A percentile compares a stretch with the other conserved stretches of the same genome.
Conservation (phyloP, 2,888 invertebrate genomes). For the Cheilosia scutellata region DNA sequence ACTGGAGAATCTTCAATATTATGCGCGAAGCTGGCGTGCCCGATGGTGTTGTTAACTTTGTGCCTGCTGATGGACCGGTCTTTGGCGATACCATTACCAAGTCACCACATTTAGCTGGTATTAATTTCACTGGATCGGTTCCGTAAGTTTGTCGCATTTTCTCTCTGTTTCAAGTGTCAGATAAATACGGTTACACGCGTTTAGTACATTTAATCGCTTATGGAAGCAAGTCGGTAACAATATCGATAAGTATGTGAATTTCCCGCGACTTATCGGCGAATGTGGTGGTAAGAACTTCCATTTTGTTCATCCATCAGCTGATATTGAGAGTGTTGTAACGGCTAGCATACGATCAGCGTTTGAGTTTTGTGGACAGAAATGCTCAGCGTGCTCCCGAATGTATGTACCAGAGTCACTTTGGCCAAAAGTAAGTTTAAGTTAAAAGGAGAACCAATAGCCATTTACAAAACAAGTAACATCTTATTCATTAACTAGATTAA, state of each 20-base stretch:
- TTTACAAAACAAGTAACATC: neutral
- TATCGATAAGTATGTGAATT: constrained; percentile 92
- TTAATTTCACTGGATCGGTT: constrained; percentile 99
- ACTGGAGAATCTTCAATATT: constrained; percentile 96
- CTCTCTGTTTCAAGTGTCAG: constrained; percentile 9
- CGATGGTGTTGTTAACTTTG: constrained; percentile 97
- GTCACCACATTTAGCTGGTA: constrained; percentile 94
- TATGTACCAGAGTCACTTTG: constrained; percentile 97
- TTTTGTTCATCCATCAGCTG: constrained; percentile 96
- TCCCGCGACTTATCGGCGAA: constrained; percentile 97
- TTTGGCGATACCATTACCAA: constrained; percentile 96
- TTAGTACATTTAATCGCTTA: constrained; percentile 94
- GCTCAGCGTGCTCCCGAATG: constrained; percentile 98
- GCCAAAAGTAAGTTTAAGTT: constrained; percentile 85
- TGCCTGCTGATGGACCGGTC: constrained; percentile 97
- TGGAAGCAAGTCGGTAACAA: constrained; percentile 97
- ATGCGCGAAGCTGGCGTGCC: constrained; percentile 98
- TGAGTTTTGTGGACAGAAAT: constrained; percentile 99
- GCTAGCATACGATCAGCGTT: constrained; percentile 96
- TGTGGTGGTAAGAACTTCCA: constrained; percentile 99
- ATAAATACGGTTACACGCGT: constrained; percentile 19
- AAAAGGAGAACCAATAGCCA: neutral
- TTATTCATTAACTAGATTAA: constrained; percentile 81
- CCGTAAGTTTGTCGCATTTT: constrained; percentile 85
- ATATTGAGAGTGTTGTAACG: constrained; percentile 91